phyloP scores from a whole-genome alignment of 2,888 invertebrate species.

The Ochropacha duplaris region DNA sequence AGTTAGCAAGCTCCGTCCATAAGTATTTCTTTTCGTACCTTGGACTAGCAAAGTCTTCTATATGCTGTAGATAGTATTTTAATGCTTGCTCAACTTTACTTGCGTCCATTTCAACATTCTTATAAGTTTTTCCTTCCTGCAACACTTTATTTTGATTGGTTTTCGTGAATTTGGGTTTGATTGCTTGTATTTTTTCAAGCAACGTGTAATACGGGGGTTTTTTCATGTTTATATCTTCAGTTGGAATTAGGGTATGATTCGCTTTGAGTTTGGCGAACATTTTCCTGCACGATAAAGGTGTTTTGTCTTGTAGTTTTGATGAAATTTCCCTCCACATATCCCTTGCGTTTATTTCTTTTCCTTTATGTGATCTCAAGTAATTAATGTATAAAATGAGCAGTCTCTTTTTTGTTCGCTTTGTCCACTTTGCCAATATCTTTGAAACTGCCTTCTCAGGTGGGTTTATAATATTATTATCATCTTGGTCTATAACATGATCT shows the following conservation, averaged over 20 bases:
- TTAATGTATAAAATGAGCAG: slow-evolving; percentile 60
- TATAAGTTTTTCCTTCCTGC: slow-evolving; percentile 44
- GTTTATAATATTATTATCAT: background rate
- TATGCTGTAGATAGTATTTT: slow-evolving; percentile 60
- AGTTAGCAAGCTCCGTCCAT: slow-evolving; percentile 64
- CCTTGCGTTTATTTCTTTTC: slow-evolving; percentile 48
- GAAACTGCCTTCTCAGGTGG: slow-evolving; percentile 9
- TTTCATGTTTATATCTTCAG: slow-evolving; percentile 29
- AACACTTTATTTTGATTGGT: slow-evolving; percentile 30
- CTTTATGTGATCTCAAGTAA: slow-evolving; percentile 54
- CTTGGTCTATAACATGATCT: background rate
- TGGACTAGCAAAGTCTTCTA: slow-evolving; percentile 67
- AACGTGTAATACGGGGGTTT: slow-evolving; percentile 42
- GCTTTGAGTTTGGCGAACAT: slow-evolving; percentile 60
- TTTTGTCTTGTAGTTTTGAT: slow-evolving; percentile 49
- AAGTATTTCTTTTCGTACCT: slow-evolving; percentile 67
- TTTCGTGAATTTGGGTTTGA: slow-evolving; percentile 57
- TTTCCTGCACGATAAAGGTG: slow-evolving; percentile 52
- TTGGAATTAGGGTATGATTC: slow-evolving; percentile 32
- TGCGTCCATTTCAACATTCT: slow-evolving; percentile 51
- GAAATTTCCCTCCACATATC: slow-evolving; percentile 68
- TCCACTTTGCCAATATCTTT: slow-evolving; percentile 47
- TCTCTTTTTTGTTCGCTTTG: slow-evolving; percentile 52
- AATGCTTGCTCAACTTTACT: slow-evolving; percentile 57
- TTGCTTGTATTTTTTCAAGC: slow-evolving; percentile 52